Evolutionary conservation across 2,113 vertebrate species (phyloP).

Genomic region (Hippocampus guttulatus): DNA sequence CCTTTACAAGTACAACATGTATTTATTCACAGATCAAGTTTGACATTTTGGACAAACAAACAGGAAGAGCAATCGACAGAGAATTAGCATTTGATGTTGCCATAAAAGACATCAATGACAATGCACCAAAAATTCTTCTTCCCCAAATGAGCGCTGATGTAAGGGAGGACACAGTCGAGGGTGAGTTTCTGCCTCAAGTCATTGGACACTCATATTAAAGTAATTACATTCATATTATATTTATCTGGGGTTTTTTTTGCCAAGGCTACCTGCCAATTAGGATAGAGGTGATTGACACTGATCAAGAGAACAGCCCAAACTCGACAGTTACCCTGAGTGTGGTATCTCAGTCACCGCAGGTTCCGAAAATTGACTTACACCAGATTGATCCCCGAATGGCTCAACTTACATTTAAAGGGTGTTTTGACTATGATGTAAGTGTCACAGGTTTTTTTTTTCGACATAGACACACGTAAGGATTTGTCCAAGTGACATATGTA

Average conservation of each 20-base stretch:
- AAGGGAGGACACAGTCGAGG: slow-evolving; percentile 46
- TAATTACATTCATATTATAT: background rate
- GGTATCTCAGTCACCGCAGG: slow-evolving; percentile 53
- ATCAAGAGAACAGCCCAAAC: slow-evolving; percentile 53
- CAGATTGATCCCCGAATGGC: background rate
- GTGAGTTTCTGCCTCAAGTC: slow-evolving; percentile 36
- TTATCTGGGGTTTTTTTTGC: background rate
- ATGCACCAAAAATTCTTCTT: slow-evolving; percentile 55
- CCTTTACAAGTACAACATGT: rapidly evolving
- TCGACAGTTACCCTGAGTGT: slow-evolving; percentile 66
- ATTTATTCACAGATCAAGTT: slow-evolving; percentile 72
- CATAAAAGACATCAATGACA: slow-evolving; percentile 79
- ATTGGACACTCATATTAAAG: background rate
- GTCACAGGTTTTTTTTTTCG: too few species aligned
- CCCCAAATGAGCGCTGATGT: slow-evolving; percentile 12
- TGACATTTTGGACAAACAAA: slow-evolving; percentile 42
- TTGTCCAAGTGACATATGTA: background rate
- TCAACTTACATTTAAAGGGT: slow-evolving; percentile 60
- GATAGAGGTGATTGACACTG: slow-evolving; percentile 30
- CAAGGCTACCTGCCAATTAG: slow-evolving; percentile 36
- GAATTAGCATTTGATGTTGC: slow-evolving; percentile 74
- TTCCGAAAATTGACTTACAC: slow-evolving; percentile 46
- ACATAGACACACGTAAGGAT: background rate
- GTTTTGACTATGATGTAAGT: slow-evolving; percentile 76
- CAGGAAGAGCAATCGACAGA: slow-evolving; percentile 27